These are phyloP conservation scores for Noctilio leporinus DNA, from an alignment of 2,113 vertebrate species.

Conservation along the genomic window DNA sequence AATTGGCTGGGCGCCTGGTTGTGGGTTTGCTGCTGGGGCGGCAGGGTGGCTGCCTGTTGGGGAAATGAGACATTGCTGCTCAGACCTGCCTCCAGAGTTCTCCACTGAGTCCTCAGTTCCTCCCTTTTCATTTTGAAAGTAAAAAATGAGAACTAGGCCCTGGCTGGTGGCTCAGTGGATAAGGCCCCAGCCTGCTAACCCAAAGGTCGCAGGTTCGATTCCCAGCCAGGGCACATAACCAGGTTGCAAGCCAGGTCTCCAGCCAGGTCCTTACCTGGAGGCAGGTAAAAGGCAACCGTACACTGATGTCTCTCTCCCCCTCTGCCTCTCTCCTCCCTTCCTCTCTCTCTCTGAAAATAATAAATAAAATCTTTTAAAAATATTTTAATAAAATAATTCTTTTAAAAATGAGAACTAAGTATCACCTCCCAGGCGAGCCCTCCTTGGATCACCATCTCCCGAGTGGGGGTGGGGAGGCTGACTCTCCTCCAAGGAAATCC, in stretches of 20 bases:
- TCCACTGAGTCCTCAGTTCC: neutral
- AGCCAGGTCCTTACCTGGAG: too few species aligned
- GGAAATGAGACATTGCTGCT: neutral
- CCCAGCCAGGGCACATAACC: too few species aligned
- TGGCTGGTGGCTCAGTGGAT: too few species aligned
- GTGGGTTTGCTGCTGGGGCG: neutral
- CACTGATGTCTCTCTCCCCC: too few species aligned
- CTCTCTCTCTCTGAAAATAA: too few species aligned
- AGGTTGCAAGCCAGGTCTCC: too few species aligned
- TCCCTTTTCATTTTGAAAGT: neutral
- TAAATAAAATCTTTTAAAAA: too few species aligned
- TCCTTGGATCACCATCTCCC: rapidly evolving
- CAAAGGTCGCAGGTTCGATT: too few species aligned
- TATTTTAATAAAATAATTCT: too few species aligned
- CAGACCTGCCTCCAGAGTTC: rapidly evolving
- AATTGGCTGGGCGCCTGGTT: rapidly evolving
- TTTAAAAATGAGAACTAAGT: neutral
- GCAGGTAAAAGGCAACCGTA: too few species aligned
- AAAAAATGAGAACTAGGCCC: neutral
- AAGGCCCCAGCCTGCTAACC: too few species aligned
- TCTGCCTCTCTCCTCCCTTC: too few species aligned
- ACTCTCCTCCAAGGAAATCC: neutral
- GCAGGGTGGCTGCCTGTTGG: rapidly evolving
- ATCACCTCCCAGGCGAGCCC: rapidly evolving
- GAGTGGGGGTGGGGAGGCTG: rapidly evolving